phyloP scores from a whole-genome alignment of 2,888 invertebrate species.

The Pasiphila rectangulata region DNA sequence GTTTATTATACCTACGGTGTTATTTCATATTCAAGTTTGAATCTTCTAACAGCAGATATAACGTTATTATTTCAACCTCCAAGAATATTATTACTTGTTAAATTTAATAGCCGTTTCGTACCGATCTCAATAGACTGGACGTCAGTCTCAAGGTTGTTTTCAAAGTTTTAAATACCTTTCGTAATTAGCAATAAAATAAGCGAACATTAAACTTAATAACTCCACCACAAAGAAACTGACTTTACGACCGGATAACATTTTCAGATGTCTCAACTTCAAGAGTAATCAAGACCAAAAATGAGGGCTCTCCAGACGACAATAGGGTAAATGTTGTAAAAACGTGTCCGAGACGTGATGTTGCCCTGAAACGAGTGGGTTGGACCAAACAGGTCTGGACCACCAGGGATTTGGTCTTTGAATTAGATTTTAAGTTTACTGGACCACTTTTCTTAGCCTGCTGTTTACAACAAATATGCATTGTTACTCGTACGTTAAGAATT shows the following conservation, averaged over 20 bases:
- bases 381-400: not conserved
- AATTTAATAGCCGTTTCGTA: not conserved
- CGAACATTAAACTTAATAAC: not conserved
- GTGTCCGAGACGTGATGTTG: constrained; percentile 26
- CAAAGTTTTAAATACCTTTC: constrained; percentile 2
- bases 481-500: no score
- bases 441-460: no score
- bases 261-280: constrained; percentile 22
- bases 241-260: constrained; percentile 19
- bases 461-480: no score
- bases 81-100: not conserved
- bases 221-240: constrained; percentile 8
- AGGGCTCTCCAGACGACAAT: constrained; percentile 27
- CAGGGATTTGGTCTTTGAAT: not conserved
- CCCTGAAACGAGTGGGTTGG: constrained; percentile 10
- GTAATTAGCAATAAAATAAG: constrained; percentile 5
- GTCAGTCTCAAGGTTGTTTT: constrained; percentile 4
- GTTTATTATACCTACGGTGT: no score
- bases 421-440: no score
- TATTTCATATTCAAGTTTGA: no score
- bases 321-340: constrained; percentile 33
- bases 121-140: not conserved
- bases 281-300: constrained; percentile 31
- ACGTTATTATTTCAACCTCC: not conserved
- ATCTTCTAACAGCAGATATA: not conserved